Base-by-base conservation (phyloP, 2,797 vertebrate genomes). In the Melanotaenia parkinsoni region DNA sequence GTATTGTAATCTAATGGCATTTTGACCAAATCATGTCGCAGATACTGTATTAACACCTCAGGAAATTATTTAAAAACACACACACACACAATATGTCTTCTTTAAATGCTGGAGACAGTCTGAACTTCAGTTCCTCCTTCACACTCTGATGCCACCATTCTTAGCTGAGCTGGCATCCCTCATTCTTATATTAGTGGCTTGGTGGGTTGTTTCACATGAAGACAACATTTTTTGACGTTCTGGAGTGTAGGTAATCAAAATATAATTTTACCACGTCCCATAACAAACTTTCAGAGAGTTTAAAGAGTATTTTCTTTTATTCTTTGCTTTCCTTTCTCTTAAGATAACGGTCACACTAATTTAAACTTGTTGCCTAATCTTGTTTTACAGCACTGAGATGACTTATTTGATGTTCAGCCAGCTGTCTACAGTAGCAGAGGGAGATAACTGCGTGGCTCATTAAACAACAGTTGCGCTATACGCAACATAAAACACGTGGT, bases 381-480 rank as follows among this genome's bases (percentile, higher is more conserved):
- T 20, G 45, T 74, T 70, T 70, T 67, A 47, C 20, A 12, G 30
- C 14, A 35, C 47, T 16, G 50, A 51, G 33, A 62, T 71, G 45
- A 67, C 24, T 63, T 59, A 58, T 72, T 69, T 74, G 57, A 68
- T 37, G 67, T 65, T 73, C 35, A 84, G 54, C 63, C 64, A 68
- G 57, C 47, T 76, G 77, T 83, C 65, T 78, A 30, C 62, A 65
- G 59, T 24, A 77, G 67, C 59, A 58, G 30, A 81, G 33, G 26
- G 28, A 68, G 68, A 76, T 77, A 79, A 86, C 14, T 45, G 80
- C 77, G 37, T 8, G 32, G 47, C 59, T 80, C 26, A 1, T 79
- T 82, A 79, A 76, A 72, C 54, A 65, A 81, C 75, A 80, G 13
- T 28, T 32, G 47, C 5, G 82, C 70, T 71, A 73, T 70, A 80